Evolutionary conservation across 2,888 invertebrate genomes (phyloP).

Genomic region (Cryptocheilus praepositus): DNA sequence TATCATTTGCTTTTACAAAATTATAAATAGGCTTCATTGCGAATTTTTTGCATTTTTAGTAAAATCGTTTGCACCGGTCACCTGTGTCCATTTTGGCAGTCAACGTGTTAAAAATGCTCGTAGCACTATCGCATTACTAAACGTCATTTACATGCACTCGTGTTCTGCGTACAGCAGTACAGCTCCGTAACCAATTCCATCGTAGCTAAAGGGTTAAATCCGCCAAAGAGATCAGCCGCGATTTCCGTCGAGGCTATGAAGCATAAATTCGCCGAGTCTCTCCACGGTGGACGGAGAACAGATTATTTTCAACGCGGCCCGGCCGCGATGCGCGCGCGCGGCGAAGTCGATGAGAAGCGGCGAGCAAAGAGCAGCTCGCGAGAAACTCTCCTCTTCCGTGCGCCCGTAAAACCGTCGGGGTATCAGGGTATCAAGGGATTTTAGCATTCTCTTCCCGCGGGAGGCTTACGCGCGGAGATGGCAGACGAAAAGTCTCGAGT

Average conservation of each 20-base stretch:
- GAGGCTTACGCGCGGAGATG: slow-evolving; percentile 27
- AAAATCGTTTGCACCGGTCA: too few relatives aligned
- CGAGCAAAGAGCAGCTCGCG: slow-evolving; percentile 6
- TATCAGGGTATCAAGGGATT: slow-evolving; percentile 38
- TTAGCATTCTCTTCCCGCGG: slow-evolving; percentile 26
- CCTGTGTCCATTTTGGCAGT: too few relatives aligned
- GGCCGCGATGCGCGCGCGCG: slow-evolving; percentile 10
- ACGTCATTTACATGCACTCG: too few relatives aligned
- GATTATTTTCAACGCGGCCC: slow-evolving; percentile 17
- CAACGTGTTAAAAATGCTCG: too few relatives aligned
- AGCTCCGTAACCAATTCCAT: too few relatives aligned
- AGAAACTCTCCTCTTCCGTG: slow-evolving; percentile 12
- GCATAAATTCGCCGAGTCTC: too few relatives aligned
- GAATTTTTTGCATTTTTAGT: too few relatives aligned
- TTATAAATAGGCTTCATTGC: too few relatives aligned
- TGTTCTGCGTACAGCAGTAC: too few relatives aligned
- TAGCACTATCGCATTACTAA: too few relatives aligned
- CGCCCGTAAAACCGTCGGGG: slow-evolving; percentile 16
- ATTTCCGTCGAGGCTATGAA: neutral
- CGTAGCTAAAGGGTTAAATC: too few relatives aligned
- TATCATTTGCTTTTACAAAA: too few relatives aligned
- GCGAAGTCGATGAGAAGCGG: slow-evolving; percentile 13
- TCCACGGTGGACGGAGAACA: slow-evolving; percentile 8
- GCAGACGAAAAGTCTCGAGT: slow-evolving; percentile 29
- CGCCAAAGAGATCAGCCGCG: neutral